Percentiles rank a stretch among this genome's conserved stretches.
phyloP scores from a whole-genome alignment of 2,888 invertebrate species.

The Gari tellinella region DNA sequence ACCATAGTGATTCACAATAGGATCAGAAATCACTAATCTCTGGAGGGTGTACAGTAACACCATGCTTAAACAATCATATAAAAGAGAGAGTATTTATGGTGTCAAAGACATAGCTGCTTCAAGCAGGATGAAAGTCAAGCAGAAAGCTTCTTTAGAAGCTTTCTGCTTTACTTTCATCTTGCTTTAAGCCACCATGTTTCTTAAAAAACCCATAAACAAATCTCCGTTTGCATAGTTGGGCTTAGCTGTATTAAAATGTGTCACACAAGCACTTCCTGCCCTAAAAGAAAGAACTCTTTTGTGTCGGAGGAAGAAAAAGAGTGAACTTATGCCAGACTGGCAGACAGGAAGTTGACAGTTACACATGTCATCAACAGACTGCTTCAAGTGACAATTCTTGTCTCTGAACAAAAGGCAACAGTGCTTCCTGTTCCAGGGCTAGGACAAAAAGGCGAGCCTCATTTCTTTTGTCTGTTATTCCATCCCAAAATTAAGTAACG shows the following conservation, averaged over 20 bases:
- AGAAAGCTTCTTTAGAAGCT: no score
- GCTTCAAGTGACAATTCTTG: conserved; percentile 39
- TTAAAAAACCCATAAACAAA: no score
- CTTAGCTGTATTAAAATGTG: no score
- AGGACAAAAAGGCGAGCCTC: conserved; percentile 10
- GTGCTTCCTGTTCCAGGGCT: conserved; percentile 28
- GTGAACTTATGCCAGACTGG: conserved; percentile 16
- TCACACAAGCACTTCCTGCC: conserved; percentile 1
- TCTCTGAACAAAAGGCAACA: conserved; percentile 42
- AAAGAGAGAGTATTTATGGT: no score
- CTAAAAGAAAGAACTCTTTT: conserved; percentile 28
- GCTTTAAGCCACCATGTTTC: no score
- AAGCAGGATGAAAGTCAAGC: no score
- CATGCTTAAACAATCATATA: no score
- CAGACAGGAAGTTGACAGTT: conserved; percentile 53
- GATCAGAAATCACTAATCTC: conserved; percentile 8
- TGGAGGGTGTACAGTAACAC: no score
- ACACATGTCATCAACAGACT: conserved; percentile 42
- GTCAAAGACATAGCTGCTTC: no score
- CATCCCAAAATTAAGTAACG: conserved; percentile 33
- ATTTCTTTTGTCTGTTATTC: conserved; percentile 37
- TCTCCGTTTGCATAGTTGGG: no score
- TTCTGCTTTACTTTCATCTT: no score
- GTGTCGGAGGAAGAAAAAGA: conserved; percentile 17
- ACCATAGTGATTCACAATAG: conserved; percentile 12